Percentiles rank a stretch among this genome's conserved stretches.
Conservation (phyloP, 2,888 invertebrate species). For the Eupithecia subumbrata region DNA sequence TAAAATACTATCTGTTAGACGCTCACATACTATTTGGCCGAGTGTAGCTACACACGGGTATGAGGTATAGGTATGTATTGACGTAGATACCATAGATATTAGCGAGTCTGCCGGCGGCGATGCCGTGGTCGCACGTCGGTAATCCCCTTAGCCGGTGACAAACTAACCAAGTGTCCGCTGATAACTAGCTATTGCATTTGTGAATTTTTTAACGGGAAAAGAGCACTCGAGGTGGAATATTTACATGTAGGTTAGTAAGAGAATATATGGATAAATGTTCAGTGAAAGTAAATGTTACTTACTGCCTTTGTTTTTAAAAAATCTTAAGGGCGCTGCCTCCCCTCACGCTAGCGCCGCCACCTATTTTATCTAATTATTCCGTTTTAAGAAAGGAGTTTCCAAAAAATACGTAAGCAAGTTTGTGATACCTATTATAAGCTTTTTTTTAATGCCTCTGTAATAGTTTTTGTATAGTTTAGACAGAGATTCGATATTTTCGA, state of each 20-base stretch:
- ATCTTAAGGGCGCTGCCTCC: too few species aligned
- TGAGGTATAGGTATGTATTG: not conserved
- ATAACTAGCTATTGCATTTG: conserved; percentile 67
- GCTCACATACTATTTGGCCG: not conserved
- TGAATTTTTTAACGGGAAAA: conserved; percentile 47
- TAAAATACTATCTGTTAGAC: not conserved
- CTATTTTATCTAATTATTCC: too few species aligned
- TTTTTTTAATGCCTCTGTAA: too few species aligned
- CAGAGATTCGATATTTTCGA: too few species aligned
- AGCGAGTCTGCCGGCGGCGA: conserved; percentile 14
- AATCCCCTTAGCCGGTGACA: conserved; percentile 75
- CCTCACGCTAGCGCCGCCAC: too few species aligned
- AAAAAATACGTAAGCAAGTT: too few species aligned
- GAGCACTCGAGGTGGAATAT: not conserved
- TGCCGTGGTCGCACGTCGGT: conserved; percentile 48
- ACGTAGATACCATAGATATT: not conserved
- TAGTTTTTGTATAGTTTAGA: too few species aligned
- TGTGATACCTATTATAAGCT: too few species aligned
- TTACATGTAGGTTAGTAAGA: not conserved
- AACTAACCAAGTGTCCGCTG: conserved; percentile 65
- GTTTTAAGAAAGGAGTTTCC: too few species aligned
- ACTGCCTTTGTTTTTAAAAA: too few species aligned
- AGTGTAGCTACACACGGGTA: not conserved
- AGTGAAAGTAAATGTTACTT: too few species aligned
- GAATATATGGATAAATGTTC: too few species aligned